Conservation (phyloP, 2,113 vertebrate genomes). For the Macaca mulatta region DNA sequence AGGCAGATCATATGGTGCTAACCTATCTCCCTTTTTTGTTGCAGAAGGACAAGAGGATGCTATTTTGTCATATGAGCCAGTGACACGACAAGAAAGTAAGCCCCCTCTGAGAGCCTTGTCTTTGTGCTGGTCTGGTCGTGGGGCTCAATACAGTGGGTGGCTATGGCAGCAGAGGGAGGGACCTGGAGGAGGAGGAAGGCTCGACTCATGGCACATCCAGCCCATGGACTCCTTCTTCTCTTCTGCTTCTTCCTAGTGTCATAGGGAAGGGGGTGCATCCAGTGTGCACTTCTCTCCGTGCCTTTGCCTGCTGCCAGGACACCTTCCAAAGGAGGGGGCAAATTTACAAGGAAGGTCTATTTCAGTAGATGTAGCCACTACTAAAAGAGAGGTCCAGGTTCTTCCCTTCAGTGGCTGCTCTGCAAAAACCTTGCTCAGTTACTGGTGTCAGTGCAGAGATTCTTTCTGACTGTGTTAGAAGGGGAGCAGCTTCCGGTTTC, state of each 20-base stretch:
- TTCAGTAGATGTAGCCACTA: background rate
- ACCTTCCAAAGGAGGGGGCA: background rate
- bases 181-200: background rate
- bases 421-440: background rate
- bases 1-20: slow-evolving; percentile 29
- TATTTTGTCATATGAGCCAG: slow-evolving; percentile 97
- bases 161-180: background rate
- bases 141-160: background rate
- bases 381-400: background rate
- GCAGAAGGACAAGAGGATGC: slow-evolving; percentile 98
- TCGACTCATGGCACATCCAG: background rate
- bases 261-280: background rate
- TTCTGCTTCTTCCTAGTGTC: background rate
- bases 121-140: background rate
- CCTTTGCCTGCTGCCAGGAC: background rate
- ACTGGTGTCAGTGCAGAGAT: background rate
- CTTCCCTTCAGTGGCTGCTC: background rate
- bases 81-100: slow-evolving; percentile 99
- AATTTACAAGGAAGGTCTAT: background rate
- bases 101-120: slow-evolving; percentile 58
- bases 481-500: background rate
- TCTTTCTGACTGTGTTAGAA: background rate
- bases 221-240: background rate
- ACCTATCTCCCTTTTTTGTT: slow-evolving; percentile 73
- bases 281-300: background rate